phyloP scores from a whole-genome alignment of 1,140 invertebrate species.

The Drosophila rhopaloa region DNA sequence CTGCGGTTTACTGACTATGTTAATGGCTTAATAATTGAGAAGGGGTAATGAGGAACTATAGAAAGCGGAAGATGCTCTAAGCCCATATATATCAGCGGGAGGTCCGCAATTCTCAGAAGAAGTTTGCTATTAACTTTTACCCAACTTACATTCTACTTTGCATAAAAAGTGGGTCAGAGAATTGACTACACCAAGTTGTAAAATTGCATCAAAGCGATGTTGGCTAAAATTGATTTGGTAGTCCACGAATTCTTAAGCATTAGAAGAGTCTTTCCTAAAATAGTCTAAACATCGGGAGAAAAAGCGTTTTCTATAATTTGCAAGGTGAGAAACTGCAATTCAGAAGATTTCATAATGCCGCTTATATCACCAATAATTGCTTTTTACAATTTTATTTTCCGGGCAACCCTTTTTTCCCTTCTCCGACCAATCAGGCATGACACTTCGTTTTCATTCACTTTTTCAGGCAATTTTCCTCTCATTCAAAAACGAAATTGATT shows the following conservation, averaged over 20 bases:
- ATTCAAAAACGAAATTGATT: slow-evolving; percentile 53
- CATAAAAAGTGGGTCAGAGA: slow-evolving; percentile 8
- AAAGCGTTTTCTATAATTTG: background rate
- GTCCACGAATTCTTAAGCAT: too few relatives aligned
- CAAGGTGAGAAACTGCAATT: background rate
- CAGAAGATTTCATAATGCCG: slow-evolving; percentile 28
- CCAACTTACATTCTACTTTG: slow-evolving; percentile 11
- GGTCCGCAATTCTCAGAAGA: slow-evolving; percentile 34
- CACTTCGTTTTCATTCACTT: slow-evolving; percentile 41
- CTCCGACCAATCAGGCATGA: slow-evolving; percentile 46
- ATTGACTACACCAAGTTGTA: background rate
- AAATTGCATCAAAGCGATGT: too few relatives aligned
- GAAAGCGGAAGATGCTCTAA: slow-evolving; percentile 38
- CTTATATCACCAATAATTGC: slow-evolving; percentile 40
- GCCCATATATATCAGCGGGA: slow-evolving; percentile 21
- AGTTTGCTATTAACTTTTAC: slow-evolving; percentile 24
- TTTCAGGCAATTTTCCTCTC: slow-evolving; percentile 37
- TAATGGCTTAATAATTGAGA: slow-evolving; percentile 77
- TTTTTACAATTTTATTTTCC: slow-evolving; percentile 5
- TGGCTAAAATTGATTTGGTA: too few relatives aligned
- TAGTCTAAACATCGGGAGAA: too few relatives aligned
- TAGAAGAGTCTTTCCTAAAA: too few relatives aligned
- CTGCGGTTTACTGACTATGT: slow-evolving; percentile 21
- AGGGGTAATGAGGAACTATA: slow-evolving; percentile 29
- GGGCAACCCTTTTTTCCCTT: slow-evolving; percentile 8